Conservation (phyloP, 2,113 vertebrate species). For the Perognathus longimembris region DNA sequence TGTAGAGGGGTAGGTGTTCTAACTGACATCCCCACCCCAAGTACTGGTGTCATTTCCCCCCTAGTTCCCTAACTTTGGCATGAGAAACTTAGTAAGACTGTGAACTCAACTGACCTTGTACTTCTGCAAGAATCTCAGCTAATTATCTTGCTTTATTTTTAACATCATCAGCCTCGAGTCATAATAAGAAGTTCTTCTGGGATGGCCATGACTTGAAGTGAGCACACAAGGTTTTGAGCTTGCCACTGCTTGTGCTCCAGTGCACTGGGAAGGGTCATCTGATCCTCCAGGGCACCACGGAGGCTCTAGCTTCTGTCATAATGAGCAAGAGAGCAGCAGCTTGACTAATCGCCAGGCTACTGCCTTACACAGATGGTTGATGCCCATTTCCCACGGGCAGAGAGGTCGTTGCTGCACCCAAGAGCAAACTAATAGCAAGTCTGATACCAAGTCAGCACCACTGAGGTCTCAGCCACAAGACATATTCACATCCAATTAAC, state of each 20-base stretch:
- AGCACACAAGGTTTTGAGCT: background rate
- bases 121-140: background rate
- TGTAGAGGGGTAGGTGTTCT: background rate
- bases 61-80: background rate
- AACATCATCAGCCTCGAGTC: background rate
- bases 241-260: background rate
- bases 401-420: background rate
- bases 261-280: background rate
- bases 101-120: background rate
- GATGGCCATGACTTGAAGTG: background rate
- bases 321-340: background rate
- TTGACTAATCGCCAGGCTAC: background rate
- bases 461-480: background rate
- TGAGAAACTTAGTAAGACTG: background rate
- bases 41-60: background rate
- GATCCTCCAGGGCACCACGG: background rate
- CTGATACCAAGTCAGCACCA: background rate
- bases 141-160: slow-evolving; percentile 7
- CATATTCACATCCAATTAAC: background rate
- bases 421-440: background rate
- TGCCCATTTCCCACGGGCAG: background rate
- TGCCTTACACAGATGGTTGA: background rate
- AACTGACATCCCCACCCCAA: background rate
- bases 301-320: background rate
- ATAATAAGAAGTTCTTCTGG: background rate